These are phyloP conservation scores for Stenoptilia bipunctidactyla DNA, from an alignment of 2,888 invertebrate genomes.

Conservation along the genomic window DNA sequence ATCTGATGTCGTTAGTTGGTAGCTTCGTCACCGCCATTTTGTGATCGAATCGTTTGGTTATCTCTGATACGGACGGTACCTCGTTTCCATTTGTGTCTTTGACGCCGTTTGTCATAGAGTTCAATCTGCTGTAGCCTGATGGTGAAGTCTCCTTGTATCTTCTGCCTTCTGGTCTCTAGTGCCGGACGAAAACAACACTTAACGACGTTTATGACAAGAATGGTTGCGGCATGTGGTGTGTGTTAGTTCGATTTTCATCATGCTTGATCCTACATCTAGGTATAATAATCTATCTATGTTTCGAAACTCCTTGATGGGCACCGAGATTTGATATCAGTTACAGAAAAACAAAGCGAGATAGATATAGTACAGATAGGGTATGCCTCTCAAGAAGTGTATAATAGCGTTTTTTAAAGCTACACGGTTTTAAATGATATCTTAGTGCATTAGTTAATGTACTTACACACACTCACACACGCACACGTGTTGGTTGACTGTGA, in stretches of 20 bases:
- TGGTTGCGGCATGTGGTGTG: slow-evolving; percentile 50
- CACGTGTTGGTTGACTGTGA: slow-evolving; percentile 51
- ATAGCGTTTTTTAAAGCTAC: slow-evolving; percentile 4
- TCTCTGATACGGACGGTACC: slow-evolving; percentile 70
- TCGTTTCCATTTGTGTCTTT: slow-evolving; percentile 74
- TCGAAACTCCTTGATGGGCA: neutral
- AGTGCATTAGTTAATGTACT: slow-evolving; percentile 34
- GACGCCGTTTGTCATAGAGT: slow-evolving; percentile 49
- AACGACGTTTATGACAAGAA: slow-evolving; percentile 28
- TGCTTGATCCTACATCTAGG: slow-evolving; percentile 24
- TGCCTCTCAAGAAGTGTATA: slow-evolving; percentile 10
- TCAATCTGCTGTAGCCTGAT: slow-evolving; percentile 45
- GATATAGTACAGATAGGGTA: slow-evolving; percentile 6
- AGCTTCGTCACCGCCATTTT: slow-evolving; percentile 64
- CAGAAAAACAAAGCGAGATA: neutral
- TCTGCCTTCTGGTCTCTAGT: slow-evolving; percentile 59
- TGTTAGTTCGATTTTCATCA: slow-evolving; percentile 55
- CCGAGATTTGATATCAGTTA: neutral
- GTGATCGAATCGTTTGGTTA: slow-evolving; percentile 68
- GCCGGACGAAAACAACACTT: slow-evolving; percentile 40
- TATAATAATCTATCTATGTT: too few species aligned
- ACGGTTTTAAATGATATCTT: slow-evolving; percentile 22
- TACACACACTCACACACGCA: slow-evolving; percentile 59
- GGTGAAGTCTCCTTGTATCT: slow-evolving; percentile 54
- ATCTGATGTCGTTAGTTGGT: slow-evolving; percentile 49